A percentile compares a stretch with the other conserved stretches of the same genome.
phyloP scores from a whole-genome alignment of 2,888 invertebrate species.

The Drosophila rellima region DNA sequence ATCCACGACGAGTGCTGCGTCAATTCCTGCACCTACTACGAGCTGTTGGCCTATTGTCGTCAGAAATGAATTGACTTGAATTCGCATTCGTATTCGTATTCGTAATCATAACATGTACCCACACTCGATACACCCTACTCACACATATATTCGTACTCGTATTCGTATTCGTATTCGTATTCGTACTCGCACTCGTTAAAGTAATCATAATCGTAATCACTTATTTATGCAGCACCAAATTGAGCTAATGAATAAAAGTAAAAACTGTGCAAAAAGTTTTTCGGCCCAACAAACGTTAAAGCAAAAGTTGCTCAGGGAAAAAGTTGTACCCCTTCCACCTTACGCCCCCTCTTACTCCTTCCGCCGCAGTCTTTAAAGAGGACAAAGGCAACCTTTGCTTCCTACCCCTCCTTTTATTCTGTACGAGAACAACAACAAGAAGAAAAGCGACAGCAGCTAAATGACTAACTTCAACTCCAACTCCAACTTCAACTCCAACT shows the following conservation, averaged over 20 bases:
- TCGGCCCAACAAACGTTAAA: conserved; percentile 58
- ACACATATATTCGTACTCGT: conserved; percentile 12
- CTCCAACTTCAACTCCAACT: conserved; percentile 65
- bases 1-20: conserved; percentile 77
- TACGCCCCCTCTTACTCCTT: not conserved
- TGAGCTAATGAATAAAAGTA: conserved; percentile 81
- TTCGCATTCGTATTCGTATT: conserved; percentile 3
- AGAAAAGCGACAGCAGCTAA: conserved; percentile 40
- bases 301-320: conserved; percentile 40
- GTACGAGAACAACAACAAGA: conserved; percentile 11
- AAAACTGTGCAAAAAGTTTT: conserved; percentile 71
- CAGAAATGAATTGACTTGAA: conserved; percentile 19
- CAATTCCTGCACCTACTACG: conserved; percentile 63
- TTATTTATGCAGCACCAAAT: conserved; percentile 77
- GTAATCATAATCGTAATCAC: conserved; percentile 64
- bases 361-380: conserved; percentile 1
- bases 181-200: conserved; percentile 31
- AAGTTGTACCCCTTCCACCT: conserved; percentile 4
- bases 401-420: not conserved
- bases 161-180: conserved; percentile 19
- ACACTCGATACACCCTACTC: conserved; percentile 4
- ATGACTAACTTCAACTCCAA: conserved; percentile 68
- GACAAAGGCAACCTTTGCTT: not conserved
- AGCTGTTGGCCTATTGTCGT: conserved; percentile 71
- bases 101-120: not conserved